Conservation (phyloP, 2,113 vertebrate genomes). For the Gadus macrocephalus region DNA sequence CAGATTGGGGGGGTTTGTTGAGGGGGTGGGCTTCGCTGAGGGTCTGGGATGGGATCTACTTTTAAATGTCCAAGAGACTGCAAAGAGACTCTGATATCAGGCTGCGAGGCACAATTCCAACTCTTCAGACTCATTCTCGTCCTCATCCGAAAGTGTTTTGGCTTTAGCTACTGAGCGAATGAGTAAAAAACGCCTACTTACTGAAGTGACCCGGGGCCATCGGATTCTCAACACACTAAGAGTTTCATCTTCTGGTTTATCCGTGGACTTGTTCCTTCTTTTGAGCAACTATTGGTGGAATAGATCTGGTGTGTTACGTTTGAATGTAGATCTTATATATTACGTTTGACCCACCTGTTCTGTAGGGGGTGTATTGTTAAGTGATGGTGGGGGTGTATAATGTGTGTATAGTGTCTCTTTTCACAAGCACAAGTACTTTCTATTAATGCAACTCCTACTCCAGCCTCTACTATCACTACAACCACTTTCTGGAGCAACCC, state of each 20-base stretch:
- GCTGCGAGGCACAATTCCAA: slow-evolving; percentile 30
- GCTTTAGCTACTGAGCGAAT: slow-evolving; percentile 35
- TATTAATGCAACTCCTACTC: too few relatives aligned
- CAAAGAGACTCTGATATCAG: slow-evolving; percentile 51
- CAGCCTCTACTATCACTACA: too few relatives aligned
- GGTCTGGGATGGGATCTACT: slow-evolving; percentile 34
- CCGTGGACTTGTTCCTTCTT: slow-evolving; percentile 27
- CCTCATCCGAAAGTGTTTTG: slow-evolving; percentile 33
- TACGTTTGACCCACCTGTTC: too few relatives aligned
- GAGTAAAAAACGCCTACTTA: slow-evolving; percentile 31
- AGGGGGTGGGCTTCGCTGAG: slow-evolving; percentile 18
- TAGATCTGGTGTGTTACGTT: too few relatives aligned
- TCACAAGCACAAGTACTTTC: too few relatives aligned
- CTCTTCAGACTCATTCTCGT: slow-evolving; percentile 41
- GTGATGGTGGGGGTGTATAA: too few relatives aligned
- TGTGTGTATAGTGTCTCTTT: too few relatives aligned
- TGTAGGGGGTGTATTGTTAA: too few relatives aligned
- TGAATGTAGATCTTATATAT: too few relatives aligned
- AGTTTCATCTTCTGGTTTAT: slow-evolving; percentile 34
- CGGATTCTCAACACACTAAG: slow-evolving; percentile 15
- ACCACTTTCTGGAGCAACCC: too few relatives aligned
- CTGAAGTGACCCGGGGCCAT: slow-evolving; percentile 20
- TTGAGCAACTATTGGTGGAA: slow-evolving; percentile 9
- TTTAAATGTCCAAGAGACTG: slow-evolving; percentile 31
- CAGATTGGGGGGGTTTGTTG: not conserved